Conservation (phyloP, 2,113 vertebrate species). For the Clinocottus analis region DNA sequence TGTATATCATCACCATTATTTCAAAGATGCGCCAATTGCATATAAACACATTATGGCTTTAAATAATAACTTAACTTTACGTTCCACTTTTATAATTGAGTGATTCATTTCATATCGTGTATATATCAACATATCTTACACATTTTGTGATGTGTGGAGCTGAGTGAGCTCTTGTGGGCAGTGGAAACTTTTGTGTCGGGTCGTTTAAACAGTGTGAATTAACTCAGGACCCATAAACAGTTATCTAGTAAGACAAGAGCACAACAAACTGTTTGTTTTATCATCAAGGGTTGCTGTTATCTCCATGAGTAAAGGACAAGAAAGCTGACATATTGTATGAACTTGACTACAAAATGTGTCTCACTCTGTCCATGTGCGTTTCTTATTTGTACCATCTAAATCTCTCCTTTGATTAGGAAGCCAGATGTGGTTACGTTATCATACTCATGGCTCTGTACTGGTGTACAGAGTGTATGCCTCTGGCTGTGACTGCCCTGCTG, state of each 20-base stretch:
- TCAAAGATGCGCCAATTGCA: too few relatives aligned
- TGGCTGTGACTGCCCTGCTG: constrained; percentile 90
- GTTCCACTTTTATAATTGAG: too few relatives aligned
- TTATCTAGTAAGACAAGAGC: constrained; percentile 38
- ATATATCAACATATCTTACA: neutral
- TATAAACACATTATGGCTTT: too few relatives aligned
- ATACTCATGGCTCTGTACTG: constrained; percentile 93
- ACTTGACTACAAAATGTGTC: neutral
- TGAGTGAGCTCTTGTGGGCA: neutral
- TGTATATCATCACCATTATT: too few relatives aligned
- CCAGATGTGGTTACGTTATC: constrained; percentile 87
- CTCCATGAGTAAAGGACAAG: constrained; percentile 22
- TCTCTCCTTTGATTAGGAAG: too few relatives aligned
- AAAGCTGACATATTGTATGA: neutral
- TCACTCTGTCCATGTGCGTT: neutral
- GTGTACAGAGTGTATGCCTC: constrained; percentile 93
- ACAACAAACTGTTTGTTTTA: constrained; percentile 53
- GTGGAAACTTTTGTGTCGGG: constrained; percentile 32
- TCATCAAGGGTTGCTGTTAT: constrained; percentile 53
- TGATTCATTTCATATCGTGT: too few relatives aligned
- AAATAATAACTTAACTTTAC: too few relatives aligned
- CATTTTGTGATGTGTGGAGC: neutral
- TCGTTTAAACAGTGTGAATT: constrained; percentile 20
- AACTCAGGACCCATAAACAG: constrained; percentile 28
- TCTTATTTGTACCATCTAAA: too few relatives aligned